phyloP scores from a whole-genome alignment of 2,888 invertebrate species.

The Halictus quadricinctus region DNA sequence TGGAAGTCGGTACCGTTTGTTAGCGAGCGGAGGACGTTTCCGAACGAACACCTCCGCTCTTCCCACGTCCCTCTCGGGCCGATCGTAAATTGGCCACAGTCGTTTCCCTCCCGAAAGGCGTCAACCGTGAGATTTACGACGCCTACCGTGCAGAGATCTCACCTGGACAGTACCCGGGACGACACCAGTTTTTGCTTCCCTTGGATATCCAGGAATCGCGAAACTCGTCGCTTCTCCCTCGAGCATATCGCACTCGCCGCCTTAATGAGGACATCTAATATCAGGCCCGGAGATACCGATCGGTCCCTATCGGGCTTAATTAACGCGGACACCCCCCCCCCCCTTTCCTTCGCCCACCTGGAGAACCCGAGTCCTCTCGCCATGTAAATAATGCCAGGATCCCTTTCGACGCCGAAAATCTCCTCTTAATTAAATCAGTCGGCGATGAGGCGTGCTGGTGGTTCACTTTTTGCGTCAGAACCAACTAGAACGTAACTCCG shows the following conservation, averaged over 20 bases:
- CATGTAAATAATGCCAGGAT: conserved; percentile 17
- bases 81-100: conserved; percentile 60
- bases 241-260: conserved; percentile 30
- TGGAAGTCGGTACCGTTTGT: conserved; percentile 46
- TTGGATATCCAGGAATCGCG: conserved; percentile 20
- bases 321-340: conserved; percentile 32
- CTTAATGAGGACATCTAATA: conserved; percentile 55
- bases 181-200: conserved; percentile 3
- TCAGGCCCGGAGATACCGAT: conserved; percentile 34
- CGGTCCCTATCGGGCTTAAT: conserved; percentile 41
- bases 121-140: conserved; percentile 61
- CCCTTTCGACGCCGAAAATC: not conserved
- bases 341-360: not conserved
- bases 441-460: not conserved
- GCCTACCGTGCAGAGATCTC: conserved; percentile 41
- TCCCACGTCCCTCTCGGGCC: conserved; percentile 50
- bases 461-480: not conserved
- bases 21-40: conserved; percentile 38
- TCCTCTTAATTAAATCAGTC: conserved; percentile 32
- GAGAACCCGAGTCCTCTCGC: not conserved
- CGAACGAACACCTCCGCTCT: conserved; percentile 59
- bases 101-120: conserved; percentile 57
- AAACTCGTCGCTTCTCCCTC: not conserved
- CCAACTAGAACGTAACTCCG: not conserved
- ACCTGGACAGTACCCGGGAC: conserved; percentile 22